Conservation (phyloP, 2,113 vertebrate genomes). For the Symphodus melops region DNA sequence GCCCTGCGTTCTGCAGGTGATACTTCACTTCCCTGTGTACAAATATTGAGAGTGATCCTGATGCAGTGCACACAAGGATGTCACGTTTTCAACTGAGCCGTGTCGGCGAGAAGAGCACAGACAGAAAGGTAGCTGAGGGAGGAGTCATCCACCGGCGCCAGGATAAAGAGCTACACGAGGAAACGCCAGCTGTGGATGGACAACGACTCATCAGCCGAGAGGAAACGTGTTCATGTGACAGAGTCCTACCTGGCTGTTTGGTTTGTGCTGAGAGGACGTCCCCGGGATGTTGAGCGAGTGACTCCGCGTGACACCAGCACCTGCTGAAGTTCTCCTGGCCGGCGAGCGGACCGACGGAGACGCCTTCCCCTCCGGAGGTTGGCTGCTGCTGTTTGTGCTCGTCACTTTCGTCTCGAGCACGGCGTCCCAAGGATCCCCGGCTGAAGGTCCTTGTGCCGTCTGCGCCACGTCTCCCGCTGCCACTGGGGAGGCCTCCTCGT, state of each 20-base stretch:
- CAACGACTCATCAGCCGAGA: too few relatives aligned
- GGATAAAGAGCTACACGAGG: background rate
- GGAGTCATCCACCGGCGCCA: background rate
- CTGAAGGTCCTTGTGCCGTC: slow-evolving; percentile 62
- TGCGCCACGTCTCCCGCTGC: slow-evolving; percentile 40
- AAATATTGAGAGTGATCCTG: background rate
- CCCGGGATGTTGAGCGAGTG: slow-evolving; percentile 90
- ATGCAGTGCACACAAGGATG: background rate
- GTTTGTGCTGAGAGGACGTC: slow-evolving; percentile 79
- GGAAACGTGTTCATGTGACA: background rate
- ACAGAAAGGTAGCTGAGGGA: background rate
- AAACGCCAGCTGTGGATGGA: background rate
- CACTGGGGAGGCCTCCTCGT: slow-evolving; percentile 74
- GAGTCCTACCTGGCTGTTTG: slow-evolving; percentile 85
- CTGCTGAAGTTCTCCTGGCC: slow-evolving; percentile 84
- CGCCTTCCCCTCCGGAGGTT: slow-evolving; percentile 77
- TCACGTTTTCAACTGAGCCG: background rate
- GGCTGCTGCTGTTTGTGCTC: slow-evolving; percentile 60
- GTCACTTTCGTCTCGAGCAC: slow-evolving; percentile 89
- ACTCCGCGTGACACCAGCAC: slow-evolving; percentile 88
- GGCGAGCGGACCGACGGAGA: slow-evolving; percentile 44
- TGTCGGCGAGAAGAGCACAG: too few relatives aligned
- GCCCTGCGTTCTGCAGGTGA: background rate
- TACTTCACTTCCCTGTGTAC: background rate
- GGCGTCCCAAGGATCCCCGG: slow-evolving; percentile 96